Evolutionary conservation across 2,797 vertebrate genomes (phyloP).

Genomic region (Tiaroga cobitis): DNA sequence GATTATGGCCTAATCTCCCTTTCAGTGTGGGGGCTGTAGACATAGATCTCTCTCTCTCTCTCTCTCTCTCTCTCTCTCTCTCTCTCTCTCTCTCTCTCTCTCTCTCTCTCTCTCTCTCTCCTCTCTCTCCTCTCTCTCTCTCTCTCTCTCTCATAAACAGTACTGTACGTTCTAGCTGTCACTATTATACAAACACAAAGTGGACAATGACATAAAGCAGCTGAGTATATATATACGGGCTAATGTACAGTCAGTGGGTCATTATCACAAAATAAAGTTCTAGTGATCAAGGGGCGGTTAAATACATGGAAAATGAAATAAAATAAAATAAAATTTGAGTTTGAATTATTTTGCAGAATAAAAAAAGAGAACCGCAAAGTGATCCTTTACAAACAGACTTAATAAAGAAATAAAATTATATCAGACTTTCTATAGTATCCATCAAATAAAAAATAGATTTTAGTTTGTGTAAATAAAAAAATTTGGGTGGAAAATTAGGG

Average conservation of each 20-base stretch:
- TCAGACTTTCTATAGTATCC: too few species aligned
- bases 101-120: not conserved
- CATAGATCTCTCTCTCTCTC: not conserved
- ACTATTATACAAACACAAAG: conserved; percentile 31
- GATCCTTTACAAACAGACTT: not conserved
- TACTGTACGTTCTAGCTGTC: conserved; percentile 64
- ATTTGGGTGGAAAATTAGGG: rapidly evolving
- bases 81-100: conserved; percentile 15
- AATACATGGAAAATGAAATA: not conserved
- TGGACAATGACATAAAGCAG: conserved; percentile 12
- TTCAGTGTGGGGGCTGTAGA: conserved; percentile 5
- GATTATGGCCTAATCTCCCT: conserved; percentile 56
- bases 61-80: not conserved
- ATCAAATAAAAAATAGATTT: too few species aligned
- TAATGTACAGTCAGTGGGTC: not conserved
- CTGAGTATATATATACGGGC: not conserved
- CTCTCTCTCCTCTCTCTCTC: too few species aligned
- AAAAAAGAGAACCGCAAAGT: not conserved
- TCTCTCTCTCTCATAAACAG: conserved; percentile 48
- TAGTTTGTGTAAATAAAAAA: too few species aligned
- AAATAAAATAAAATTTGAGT: not conserved
- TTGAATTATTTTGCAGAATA: not conserved
- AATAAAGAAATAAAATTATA: too few species aligned
- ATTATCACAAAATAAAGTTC: not conserved
- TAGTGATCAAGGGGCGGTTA: not conserved